Evolutionary conservation across 2,888 invertebrate genomes (phyloP).

Genomic region (Dasysyrphus albostriatus): DNA sequence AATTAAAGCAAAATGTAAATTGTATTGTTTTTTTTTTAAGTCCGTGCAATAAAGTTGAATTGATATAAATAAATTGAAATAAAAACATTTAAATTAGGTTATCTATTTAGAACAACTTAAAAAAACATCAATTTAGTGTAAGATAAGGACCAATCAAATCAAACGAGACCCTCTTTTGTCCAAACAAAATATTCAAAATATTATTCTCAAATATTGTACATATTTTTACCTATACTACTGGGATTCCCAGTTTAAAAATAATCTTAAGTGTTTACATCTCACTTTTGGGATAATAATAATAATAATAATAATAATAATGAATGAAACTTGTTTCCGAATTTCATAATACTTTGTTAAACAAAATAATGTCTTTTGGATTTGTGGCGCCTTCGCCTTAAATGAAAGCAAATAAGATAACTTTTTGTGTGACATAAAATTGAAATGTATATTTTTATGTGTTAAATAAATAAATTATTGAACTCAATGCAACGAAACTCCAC

Average conservation of each 20-base stretch:
- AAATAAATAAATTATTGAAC: conserved; percentile 18
- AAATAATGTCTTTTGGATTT: background rate
- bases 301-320: background rate
- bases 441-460: background rate
- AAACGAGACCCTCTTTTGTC: no score
- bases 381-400: background rate
- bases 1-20: no score
- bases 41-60: no score
- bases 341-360: background rate
- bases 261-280: background rate
- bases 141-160: background rate
- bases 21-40: no score
- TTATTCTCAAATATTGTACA: no score
- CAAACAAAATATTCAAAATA: background rate
- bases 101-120: background rate
- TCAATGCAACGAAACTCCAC: background rate
- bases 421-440: background rate
- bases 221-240: no score
- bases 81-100: conserved; percentile 1
- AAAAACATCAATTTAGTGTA: background rate
- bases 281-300: background rate
- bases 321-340: conserved; percentile 21
- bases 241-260: conserved; percentile 1
- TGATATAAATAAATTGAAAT: no score
- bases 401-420: background rate